phyloP scores from a whole-genome alignment of 2,797 vertebrate genomes.

The Paramormyrops hopkinsi region DNA sequence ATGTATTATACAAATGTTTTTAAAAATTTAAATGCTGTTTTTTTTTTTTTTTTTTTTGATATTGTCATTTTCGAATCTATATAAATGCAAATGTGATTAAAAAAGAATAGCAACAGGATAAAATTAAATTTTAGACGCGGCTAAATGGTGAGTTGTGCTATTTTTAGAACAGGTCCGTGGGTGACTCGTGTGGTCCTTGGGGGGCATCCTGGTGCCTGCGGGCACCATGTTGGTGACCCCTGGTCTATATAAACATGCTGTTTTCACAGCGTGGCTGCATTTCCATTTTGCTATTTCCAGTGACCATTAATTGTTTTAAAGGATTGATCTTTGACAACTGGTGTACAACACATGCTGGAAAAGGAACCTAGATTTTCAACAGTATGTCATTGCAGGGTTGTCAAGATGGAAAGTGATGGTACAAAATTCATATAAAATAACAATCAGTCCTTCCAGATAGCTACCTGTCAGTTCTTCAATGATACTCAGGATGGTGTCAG shows the following conservation, averaged over 20 bases:
- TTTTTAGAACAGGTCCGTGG: no score
- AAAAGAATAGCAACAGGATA: no score
- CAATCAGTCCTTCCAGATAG: not conserved
- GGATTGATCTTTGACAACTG: not conserved
- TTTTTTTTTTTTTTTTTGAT: no score
- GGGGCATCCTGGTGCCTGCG: no score
- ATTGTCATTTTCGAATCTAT: no score
- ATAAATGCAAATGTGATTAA: no score
- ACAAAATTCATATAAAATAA: not conserved
- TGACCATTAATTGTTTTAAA: not conserved
- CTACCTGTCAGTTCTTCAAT: conserved; percentile 81
- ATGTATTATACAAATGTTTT: no score
- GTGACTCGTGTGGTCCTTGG: no score
- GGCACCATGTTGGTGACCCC: no score
- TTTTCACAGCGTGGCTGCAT: not conserved
- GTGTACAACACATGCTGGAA: not conserved
- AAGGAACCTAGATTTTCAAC: not conserved
- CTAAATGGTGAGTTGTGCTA: no score
- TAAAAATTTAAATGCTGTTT: no score
- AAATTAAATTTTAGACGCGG: no score
- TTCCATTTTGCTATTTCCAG: not conserved
- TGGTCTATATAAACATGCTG: not conserved
- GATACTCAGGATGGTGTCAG: conserved; percentile 69
- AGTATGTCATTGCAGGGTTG: not conserved
- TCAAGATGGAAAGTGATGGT: not conserved